These are phyloP conservation scores for Anguilla obscura DNA, from an alignment of 2,797 vertebrate species.

Conservation along the genomic window DNA sequence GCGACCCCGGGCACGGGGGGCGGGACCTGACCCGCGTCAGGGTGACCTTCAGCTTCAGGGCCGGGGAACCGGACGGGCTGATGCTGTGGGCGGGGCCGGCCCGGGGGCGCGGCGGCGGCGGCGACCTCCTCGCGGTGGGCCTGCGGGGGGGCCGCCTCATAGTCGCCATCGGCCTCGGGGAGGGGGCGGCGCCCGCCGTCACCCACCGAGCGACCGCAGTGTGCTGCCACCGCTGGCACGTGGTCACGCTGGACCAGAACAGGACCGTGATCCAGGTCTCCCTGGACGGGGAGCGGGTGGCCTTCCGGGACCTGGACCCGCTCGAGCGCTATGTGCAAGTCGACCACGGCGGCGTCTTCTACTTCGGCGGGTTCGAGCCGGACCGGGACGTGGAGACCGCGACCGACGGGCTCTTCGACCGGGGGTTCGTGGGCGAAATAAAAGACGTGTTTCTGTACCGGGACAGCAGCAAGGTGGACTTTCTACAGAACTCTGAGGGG, in stretches of 20 bases:
- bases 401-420: slow-evolving; percentile 78
- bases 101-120: slow-evolving; percentile 68
- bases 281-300: slow-evolving; percentile 66
- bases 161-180: slow-evolving; percentile 82
- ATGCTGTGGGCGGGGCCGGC: slow-evolving; percentile 81
- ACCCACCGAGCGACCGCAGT: slow-evolving; percentile 54
- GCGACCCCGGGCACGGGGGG: slow-evolving; percentile 67
- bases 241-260: slow-evolving; percentile 71
- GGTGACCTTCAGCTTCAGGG: slow-evolving; percentile 77
- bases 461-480: slow-evolving; percentile 68
- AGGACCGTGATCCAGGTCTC: slow-evolving; percentile 75
- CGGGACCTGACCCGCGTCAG: slow-evolving; percentile 73
- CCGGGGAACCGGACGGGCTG: slow-evolving; percentile 68
- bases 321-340: slow-evolving; percentile 78
- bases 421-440: slow-evolving; percentile 76
- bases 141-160: slow-evolving; percentile 73
- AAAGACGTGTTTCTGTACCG: slow-evolving; percentile 78
- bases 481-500: slow-evolving; percentile 75
- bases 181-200: slow-evolving; percentile 69
- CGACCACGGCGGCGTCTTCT: slow-evolving; percentile 77
- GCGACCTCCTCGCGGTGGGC: slow-evolving; percentile 84
- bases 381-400: slow-evolving; percentile 66
- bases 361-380: slow-evolving; percentile 85
- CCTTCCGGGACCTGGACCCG: slow-evolving; percentile 77
- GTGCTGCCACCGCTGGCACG: slow-evolving; percentile 75